phyloP scores from a whole-genome alignment of 1,140 invertebrate species.

The Heliconius hewitsoni region DNA sequence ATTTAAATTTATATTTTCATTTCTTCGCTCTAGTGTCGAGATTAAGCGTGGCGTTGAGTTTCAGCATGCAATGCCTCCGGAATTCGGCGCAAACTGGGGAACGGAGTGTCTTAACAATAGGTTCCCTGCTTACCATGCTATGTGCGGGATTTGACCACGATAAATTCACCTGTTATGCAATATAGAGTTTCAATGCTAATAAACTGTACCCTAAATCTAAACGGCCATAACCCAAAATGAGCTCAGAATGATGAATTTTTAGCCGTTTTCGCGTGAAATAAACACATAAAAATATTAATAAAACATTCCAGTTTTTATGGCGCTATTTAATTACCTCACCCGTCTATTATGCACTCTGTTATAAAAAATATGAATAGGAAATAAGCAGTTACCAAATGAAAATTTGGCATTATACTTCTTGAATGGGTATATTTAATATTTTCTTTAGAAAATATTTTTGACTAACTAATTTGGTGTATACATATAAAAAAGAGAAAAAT shows the following conservation, averaged over 20 bases:
- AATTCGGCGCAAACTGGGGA: no score
- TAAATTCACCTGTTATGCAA: not conserved
- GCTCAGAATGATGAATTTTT: not conserved
- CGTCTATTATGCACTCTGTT: constrained; percentile 2
- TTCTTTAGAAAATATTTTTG: not conserved
- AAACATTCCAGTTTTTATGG: not conserved
- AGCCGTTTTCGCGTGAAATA: constrained; percentile 5
- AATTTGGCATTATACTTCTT: constrained; percentile 1
- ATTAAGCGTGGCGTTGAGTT: no score
- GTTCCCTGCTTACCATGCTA: no score
- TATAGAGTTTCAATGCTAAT: constrained; percentile 4
- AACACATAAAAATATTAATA: constrained; percentile 13
- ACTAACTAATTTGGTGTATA: not conserved
- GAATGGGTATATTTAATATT: not conserved
- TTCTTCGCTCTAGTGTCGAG: no score
- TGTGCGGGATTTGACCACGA: no score
- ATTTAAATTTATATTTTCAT: no score
- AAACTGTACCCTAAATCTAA: constrained; percentile 15
- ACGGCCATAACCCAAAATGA: constrained; percentile 7
- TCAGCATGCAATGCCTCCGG: no score
- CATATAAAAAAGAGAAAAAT: no score
- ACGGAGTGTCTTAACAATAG: no score
- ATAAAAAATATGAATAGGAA: constrained; percentile 14
- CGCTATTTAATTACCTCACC: constrained; percentile 7
- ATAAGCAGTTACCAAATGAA: constrained; percentile 9